Evolutionary conservation across 1,140 invertebrate species (phyloP).

Genomic region (Pseudachorutes palmiensis): DNA sequence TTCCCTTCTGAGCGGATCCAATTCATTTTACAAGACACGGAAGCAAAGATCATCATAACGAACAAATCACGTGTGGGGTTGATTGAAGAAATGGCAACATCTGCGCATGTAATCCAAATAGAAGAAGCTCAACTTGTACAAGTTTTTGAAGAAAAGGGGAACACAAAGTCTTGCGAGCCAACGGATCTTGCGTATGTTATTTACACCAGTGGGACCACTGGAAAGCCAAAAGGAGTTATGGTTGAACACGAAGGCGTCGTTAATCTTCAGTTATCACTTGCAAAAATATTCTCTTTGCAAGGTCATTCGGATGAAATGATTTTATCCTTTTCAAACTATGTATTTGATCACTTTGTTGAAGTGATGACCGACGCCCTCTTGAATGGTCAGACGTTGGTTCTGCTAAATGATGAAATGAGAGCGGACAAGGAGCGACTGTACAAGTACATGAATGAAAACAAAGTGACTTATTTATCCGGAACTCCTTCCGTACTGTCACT

Average conservation of each 20-base stretch:
- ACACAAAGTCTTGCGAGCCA: constrained; percentile 59
- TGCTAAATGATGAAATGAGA: neutral
- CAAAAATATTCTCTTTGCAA: neutral
- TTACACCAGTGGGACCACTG: constrained; percentile 23
- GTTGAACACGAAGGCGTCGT: constrained; percentile 5
- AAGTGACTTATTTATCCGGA: constrained; percentile 13
- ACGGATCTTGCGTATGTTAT: constrained; percentile 18
- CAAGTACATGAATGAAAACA: constrained; percentile 2
- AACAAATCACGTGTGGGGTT: constrained; percentile 35
- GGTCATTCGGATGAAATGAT: neutral
- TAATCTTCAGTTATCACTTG: neutral
- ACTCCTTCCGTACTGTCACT: constrained; percentile 14
- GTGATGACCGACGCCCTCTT: constrained; percentile 6
- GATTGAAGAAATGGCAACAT: neutral
- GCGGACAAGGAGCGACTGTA: neutral
- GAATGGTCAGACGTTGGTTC: constrained; percentile 4
- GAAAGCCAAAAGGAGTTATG: constrained; percentile 22
- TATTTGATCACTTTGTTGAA: constrained; percentile 11
- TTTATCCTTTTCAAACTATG: constrained; percentile 1
- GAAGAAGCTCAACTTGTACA: neutral
- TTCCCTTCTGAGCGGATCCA: constrained; percentile 62
- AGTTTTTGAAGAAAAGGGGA: constrained; percentile 54
- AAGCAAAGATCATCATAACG: constrained; percentile 58
- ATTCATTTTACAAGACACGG: constrained; percentile 61
- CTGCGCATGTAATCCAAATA: neutral